Base-by-base conservation (phyloP, 2,888 invertebrate species). In the Rhogogaster chlorosoma region DNA sequence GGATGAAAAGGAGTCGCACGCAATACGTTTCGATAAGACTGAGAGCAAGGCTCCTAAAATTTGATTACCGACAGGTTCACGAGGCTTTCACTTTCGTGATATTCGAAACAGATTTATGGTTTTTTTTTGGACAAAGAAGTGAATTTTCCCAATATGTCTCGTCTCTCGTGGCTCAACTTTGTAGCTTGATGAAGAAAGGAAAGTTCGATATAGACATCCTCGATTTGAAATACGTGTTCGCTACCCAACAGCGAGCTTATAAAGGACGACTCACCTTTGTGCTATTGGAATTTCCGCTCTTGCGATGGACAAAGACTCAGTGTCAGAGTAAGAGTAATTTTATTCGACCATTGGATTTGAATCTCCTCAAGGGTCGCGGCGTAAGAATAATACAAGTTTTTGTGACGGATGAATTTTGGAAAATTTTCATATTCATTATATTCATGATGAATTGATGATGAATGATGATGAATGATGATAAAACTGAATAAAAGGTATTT, bases 261-360 rank as follows among this genome's bases (percentile, higher is more conserved):
- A 89, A 91, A 89, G 89, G 67, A 12, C 32, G 49, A 57, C 29
- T 83, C 83, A 83, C 89, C 87, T 90, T 91, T 90, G 88, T 88
- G 89, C 88, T 89, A 90, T 90, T 90, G 90, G 89, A 89, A 78
- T 78, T 85, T 71, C 70, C 82, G 70, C 53, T 53, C 53, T 53
- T 82, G 70, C 83, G 83, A 26, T 53, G 82, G 84, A 78, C 71
- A 85, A 70, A 42, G 67, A 75, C n/a, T 36, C 42, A 26, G 83
- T 29, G 71, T 29, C 38, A 83, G 70, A 67, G 67, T 29, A 0
- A 26, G 12, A 77, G 38, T 7, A 45, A 45, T 53, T 53, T 53
- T 53, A 53, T 53, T 53, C 53, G n/a, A 53, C n/a, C 53, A 18
- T 53, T n/a, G 53, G 53, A 53, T 53, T 53, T 53, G 7, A 53